Conservation (phyloP, 2,888 invertebrate genomes). For the Megastigmus dorsalis region DNA sequence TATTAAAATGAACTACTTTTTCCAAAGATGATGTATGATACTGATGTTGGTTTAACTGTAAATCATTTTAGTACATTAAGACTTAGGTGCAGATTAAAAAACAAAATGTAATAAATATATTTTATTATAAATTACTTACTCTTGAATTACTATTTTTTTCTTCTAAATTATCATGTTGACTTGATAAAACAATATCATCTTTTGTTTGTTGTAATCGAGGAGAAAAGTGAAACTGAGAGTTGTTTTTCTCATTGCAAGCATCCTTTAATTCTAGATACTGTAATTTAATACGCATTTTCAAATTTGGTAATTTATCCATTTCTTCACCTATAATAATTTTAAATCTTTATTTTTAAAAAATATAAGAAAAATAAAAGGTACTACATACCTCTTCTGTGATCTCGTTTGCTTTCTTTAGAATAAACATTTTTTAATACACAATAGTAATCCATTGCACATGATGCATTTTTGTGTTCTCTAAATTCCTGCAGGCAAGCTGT, state of each 20-base stretch:
- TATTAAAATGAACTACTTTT: constrained; percentile 27
- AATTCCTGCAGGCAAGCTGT: constrained; percentile 74
- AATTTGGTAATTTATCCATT: constrained; percentile 70
- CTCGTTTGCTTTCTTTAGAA: constrained; percentile 19
- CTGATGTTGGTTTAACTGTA: too few relatives aligned
- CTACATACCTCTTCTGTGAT: constrained; percentile 29
- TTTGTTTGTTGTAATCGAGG: background rate
- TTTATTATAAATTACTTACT: constrained; percentile 32
- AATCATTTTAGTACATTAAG: background rate
- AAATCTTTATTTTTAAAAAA: background rate
- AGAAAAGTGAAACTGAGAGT: background rate
- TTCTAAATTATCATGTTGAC: constrained; percentile 40
- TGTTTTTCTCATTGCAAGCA: constrained; percentile 5
- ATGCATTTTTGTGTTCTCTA: constrained; percentile 72
- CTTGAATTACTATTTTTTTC: constrained; percentile 3
- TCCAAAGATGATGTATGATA: constrained; percentile 7
- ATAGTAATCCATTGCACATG: constrained; percentile 71
- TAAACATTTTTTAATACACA: constrained; percentile 61
- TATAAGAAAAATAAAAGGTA: background rate
- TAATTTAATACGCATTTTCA: constrained; percentile 76
- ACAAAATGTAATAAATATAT: background rate
- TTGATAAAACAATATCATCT: background rate
- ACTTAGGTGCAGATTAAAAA: too few relatives aligned
- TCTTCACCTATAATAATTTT: constrained; percentile 52
- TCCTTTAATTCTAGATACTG: constrained; percentile 70